Conservation (phyloP, 2,113 vertebrate genomes). For the Syngnathus typhle region DNA sequence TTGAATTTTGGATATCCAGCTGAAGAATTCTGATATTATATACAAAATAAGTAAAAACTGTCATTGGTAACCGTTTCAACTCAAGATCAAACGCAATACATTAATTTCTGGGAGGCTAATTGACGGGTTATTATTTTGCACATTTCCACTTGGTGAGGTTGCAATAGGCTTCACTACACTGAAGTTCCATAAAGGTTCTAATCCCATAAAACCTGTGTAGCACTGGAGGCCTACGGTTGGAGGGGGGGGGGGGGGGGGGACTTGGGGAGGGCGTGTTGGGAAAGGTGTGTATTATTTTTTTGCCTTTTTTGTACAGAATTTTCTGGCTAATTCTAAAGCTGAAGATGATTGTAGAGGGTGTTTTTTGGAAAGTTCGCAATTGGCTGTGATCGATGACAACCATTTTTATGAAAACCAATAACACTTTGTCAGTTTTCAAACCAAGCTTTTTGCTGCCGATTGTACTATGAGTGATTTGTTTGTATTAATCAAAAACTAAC, state of each 20-base stretch:
- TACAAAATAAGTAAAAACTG: background rate
- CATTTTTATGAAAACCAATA: constrained; percentile 44
- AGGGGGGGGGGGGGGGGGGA: constrained; percentile 1
- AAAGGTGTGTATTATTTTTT: constrained; percentile 26
- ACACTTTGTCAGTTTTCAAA: constrained; percentile 42
- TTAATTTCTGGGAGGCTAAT: background rate
- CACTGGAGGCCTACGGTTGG: constrained; percentile 6
- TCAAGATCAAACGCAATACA: background rate
- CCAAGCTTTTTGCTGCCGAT: constrained; percentile 39
- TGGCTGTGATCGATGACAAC: constrained; percentile 17
- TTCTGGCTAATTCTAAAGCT: constrained; percentile 39
- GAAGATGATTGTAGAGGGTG: constrained; percentile 43
- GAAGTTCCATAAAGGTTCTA: background rate
- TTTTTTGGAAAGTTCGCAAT: constrained; percentile 29
- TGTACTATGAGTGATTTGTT: constrained; percentile 35
- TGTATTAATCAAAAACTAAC: constrained; percentile 55
- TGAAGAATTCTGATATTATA: background rate
- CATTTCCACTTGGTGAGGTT: background rate
- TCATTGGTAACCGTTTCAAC: background rate
- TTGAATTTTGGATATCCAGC: background rate
- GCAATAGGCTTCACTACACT: background rate
- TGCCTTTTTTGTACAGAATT: constrained; percentile 65
- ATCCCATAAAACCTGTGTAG: background rate
- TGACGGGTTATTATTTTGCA: background rate
- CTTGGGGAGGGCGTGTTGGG: background rate